phyloP scores from a whole-genome alignment of 2,797 vertebrate genomes.

The Typhlichthys subterraneus region DNA sequence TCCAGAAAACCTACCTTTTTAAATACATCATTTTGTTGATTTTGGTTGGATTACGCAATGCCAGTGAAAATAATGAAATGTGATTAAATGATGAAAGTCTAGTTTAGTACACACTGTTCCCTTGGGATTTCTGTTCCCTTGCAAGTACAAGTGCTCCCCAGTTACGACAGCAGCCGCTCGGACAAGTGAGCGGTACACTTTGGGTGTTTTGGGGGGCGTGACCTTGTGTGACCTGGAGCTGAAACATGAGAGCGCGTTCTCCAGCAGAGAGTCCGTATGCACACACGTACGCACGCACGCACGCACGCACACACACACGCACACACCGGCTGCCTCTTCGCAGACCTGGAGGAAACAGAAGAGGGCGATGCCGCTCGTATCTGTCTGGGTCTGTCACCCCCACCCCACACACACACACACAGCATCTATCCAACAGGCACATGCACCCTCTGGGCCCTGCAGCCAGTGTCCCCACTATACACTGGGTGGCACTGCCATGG shows the following conservation, averaged over 20 bases:
- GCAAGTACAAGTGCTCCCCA: neutral
- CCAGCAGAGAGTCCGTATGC: conserved; percentile 1
- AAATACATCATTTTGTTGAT: conserved; percentile 16
- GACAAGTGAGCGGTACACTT: conserved; percentile 64
- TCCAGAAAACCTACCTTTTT: neutral
- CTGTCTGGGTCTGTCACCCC: conserved; percentile 7
- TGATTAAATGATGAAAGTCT: conserved; percentile 23
- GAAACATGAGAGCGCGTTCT: conserved; percentile 49
- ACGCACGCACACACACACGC: neutral
- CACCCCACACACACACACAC: neutral
- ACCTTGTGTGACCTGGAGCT: conserved; percentile 75
- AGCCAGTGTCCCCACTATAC: conserved; percentile 65
- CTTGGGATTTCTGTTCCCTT: neutral
- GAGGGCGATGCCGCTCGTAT: neutral
- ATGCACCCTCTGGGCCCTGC: conserved; percentile 53
- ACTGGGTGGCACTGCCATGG: conserved; percentile 55
- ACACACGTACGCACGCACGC: neutral
- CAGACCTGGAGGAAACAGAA: too few species aligned
- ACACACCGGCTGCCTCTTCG: neutral
- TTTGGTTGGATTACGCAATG: conserved; percentile 23
- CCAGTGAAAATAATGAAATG: conserved; percentile 27
- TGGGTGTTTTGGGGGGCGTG: conserved; percentile 69
- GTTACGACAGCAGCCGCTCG: conserved; percentile 2
- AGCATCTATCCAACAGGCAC: conserved; percentile 45
- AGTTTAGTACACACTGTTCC: conserved; percentile 9